phyloP scores from a whole-genome alignment of 2,113 vertebrate genomes.

The Oriolus oriolus region DNA sequence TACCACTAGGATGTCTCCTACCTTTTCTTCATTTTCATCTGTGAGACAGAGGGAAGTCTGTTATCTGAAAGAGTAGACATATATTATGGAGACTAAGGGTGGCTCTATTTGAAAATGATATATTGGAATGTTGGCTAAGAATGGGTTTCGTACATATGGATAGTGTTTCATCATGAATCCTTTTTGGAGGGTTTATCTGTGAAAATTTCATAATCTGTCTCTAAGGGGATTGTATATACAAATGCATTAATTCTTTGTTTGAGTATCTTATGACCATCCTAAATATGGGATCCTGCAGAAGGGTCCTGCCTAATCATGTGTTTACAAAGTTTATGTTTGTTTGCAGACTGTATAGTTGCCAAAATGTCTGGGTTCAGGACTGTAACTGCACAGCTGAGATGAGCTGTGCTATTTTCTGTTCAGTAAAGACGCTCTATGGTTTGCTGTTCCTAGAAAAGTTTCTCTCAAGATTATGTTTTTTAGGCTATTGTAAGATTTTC shows the following conservation, averaged over 20 bases:
- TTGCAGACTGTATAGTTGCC: conserved; percentile 35
- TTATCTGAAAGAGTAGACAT: neutral
- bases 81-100: neutral
- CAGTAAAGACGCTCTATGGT: neutral
- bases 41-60: neutral
- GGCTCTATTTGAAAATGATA: neutral
- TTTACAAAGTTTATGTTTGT: conserved; percentile 59
- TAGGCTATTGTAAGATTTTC: neutral
- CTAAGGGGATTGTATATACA: conserved; percentile 22
- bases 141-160: neutral
- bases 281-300: conserved; percentile 5
- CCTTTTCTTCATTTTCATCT: neutral
- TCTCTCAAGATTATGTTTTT: neutral
- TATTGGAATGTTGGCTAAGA: neutral
- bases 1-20: neutral
- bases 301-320: conserved; percentile 25
- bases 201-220: conserved; percentile 34
- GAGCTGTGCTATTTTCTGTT: neutral
- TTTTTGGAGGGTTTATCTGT: neutral
- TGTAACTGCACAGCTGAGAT: neutral
- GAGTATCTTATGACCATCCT: conserved; percentile 17
- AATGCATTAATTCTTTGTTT: conserved; percentile 57
- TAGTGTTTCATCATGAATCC: neutral
- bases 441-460: neutral
- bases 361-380: neutral